These are phyloP conservation scores for Stegodyphus mimosarum DNA, from an alignment of 1,140 invertebrate genomes.

Conservation along the genomic window DNA sequence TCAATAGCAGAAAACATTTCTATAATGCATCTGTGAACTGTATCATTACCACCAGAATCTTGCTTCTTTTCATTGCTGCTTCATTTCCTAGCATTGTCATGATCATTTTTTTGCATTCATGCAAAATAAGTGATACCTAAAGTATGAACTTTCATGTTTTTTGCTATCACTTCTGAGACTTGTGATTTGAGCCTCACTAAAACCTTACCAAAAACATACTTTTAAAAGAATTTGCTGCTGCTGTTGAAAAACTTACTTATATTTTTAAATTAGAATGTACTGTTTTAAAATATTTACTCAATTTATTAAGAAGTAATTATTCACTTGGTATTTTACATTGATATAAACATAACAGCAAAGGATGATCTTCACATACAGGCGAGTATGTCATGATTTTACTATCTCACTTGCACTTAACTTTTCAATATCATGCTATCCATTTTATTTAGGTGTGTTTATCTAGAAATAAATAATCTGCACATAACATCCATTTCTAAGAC, in stretches of 20 bases:
- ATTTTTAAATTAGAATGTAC: neutral
- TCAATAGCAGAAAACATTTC: neutral
- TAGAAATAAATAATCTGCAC: neutral
- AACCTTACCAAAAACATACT: slow-evolving; percentile 16
- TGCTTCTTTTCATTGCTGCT: slow-evolving; percentile 6
- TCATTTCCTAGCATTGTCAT: slow-evolving; percentile 12
- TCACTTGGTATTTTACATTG: neutral
- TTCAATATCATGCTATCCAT: neutral
- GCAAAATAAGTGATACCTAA: slow-evolving; percentile 13
- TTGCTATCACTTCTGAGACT: slow-evolving; percentile 7
- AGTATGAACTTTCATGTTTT: slow-evolving; percentile 14
- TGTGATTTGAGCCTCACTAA: neutral
- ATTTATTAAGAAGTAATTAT: neutral
- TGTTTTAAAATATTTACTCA: slow-evolving; percentile 1
- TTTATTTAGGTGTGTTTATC: neutral
- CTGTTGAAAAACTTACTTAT: neutral
- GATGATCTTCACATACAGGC: neutral
- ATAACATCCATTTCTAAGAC: slow-evolving; percentile 1
- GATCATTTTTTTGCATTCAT: neutral
- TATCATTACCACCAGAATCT: neutral
- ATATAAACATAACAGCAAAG: neutral
- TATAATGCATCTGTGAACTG: slow-evolving; percentile 10
- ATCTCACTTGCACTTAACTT: neutral
- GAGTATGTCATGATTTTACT: neutral
- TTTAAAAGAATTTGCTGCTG: neutral